Evolutionary conservation across 2,113 vertebrate genomes (phyloP), one percentile per base, ranked within the genome.

Genomic region (Actenoides hombroni): DNA sequence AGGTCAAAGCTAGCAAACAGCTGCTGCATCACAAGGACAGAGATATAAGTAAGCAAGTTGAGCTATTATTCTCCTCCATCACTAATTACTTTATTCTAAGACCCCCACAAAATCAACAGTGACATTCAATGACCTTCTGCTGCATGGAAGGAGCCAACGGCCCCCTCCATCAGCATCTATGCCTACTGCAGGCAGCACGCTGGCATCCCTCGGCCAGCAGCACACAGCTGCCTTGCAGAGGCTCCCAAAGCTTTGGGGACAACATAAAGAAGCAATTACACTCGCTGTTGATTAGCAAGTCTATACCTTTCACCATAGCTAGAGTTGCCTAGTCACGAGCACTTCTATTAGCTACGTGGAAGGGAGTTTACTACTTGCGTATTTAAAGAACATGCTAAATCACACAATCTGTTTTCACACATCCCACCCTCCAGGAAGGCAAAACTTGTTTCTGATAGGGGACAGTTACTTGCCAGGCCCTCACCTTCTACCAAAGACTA

Each of bases 361-460:
- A 94, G 65, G 63, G 70, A 93, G 73, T 49, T 85, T 60, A 74
- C 83, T 64, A 54, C 29, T 81, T 44, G 60, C 31, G 93, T 90
- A 61, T 79, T 80, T 92, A 71, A 86, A 75, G 71, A 83, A 83
- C 56, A 56, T 3, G 24, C 46, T 75, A 64, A 71, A 83, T 83
- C 78, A 81, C 31, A 67, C n/a, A 28, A 46, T 54, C n/a, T 85
- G 44, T 35, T 94, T 91, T 56, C 29, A 85, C 33, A 46, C 35
- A 77, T 81, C 71, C 51, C 42, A 51, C 40, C 49, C 44, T 23
- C 35, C 1, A 8, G 49, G 61, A 9, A 49, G 57, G 33, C 88
- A 76, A 25, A 85, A 77, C 77, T 15, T 7, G 18, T 33, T 77
- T 23, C 61, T 42, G 51, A 57, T 2, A 6, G 53, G n/a, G 42